phyloP scores from a whole-genome alignment of 1,140 invertebrate genomes.

The Leptopilina clavipes region DNA sequence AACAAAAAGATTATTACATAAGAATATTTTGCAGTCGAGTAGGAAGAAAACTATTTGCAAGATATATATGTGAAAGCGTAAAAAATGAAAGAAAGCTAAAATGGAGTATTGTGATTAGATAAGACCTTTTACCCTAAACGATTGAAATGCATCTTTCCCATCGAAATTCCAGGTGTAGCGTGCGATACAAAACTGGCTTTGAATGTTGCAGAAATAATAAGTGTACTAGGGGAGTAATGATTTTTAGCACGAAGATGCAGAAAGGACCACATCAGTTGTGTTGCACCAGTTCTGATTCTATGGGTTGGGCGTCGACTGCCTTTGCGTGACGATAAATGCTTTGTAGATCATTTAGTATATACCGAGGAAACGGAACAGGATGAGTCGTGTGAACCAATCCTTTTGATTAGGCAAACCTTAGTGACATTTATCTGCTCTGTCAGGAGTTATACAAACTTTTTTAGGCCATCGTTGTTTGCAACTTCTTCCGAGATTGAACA shows the following conservation, averaged over 20 bases:
- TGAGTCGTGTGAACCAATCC: slow-evolving; percentile 66
- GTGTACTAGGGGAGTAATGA: slow-evolving; percentile 3
- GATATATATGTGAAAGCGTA: background rate
- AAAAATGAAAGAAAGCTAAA: background rate
- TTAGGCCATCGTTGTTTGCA: slow-evolving; percentile 51
- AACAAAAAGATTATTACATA: no score
- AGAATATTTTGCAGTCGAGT: no score
- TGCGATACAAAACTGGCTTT: slow-evolving; percentile 3
- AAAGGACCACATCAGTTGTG: slow-evolving; percentile 4
- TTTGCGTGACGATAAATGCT: slow-evolving; percentile 65
- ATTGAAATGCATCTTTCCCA: slow-evolving; percentile 26
- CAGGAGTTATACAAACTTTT: slow-evolving; percentile 46
- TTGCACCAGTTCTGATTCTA: slow-evolving; percentile 24
- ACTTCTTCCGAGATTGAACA: slow-evolving; percentile 46
- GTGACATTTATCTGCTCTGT: slow-evolving; percentile 66
- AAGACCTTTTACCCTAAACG: background rate
- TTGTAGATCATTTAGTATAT: slow-evolving; percentile 53
- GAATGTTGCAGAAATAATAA: slow-evolving; percentile 32
- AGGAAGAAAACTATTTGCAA: no score
- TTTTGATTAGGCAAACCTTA: slow-evolving; percentile 63
- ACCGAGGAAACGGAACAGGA: slow-evolving; percentile 56
- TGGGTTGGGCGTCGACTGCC: slow-evolving; percentile 28
- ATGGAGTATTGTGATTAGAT: background rate
- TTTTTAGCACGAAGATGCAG: slow-evolving; percentile 34
- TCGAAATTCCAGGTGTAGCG: slow-evolving; percentile 25